A percentile compares a stretch with the other conserved stretches of the same genome.
These are phyloP conservation scores for Myotis planiceps DNA, from an alignment of 2,797 vertebrate genomes.

Conservation along the genomic window DNA sequence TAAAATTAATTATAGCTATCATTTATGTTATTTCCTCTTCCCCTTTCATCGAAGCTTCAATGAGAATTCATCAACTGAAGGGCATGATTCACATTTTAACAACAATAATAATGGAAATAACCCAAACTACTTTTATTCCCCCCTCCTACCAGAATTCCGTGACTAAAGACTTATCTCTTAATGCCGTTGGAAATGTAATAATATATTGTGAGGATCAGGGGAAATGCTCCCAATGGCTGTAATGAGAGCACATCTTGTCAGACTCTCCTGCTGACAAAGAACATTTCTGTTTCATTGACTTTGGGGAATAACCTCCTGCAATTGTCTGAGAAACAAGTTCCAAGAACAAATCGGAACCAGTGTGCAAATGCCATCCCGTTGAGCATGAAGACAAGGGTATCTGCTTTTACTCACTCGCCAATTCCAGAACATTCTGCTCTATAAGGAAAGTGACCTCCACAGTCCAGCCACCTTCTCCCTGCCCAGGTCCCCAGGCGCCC, in stretches of 20 bases:
- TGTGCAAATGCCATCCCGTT: background rate
- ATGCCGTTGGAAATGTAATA: conserved; percentile 68
- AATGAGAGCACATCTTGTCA: conserved; percentile 50
- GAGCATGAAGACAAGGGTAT: background rate
- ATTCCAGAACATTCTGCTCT: background rate
- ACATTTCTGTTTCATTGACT: conserved; percentile 69
- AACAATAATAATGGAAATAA: conserved; percentile 78
- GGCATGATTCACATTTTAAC: conserved; percentile 84
- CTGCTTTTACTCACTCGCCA: background rate
- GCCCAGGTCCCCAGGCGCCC: background rate
- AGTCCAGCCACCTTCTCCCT: background rate
- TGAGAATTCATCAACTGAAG: conserved; percentile 85
- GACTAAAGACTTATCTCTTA: conserved; percentile 64
- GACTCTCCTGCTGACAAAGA: conserved; percentile 67
- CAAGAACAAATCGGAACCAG: conserved; percentile 40
- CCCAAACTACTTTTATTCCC: conserved; percentile 50
- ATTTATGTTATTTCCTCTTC: conserved; percentile 85
- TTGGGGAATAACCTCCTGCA: conserved; percentile 60
- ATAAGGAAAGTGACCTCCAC: background rate
- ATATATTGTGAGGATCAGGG: conserved; percentile 58
- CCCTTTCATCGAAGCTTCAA: conserved; percentile 85
- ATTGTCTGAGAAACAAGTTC: conserved; percentile 52
- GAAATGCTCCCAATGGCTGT: conserved; percentile 50
- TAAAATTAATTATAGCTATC: conserved; percentile 86
- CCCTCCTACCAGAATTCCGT: conserved; percentile 55